Evolutionary conservation across 2,888 invertebrate genomes (phyloP).

Genomic region (Campoplex nolae): DNA sequence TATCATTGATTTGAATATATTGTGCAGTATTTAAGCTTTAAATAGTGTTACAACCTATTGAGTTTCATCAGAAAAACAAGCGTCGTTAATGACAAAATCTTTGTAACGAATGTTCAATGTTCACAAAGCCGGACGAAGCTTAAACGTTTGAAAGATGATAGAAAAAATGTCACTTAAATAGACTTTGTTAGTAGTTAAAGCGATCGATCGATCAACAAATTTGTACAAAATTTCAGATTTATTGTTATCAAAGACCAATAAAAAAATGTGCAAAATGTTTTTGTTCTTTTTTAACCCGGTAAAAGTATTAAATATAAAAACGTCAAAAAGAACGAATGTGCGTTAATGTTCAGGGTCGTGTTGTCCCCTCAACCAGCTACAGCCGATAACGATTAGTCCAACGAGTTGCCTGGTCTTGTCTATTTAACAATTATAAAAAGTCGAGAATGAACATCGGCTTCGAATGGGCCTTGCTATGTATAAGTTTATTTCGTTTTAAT

Average conservation of each 20-base stretch:
- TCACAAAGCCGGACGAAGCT: background rate
- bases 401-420: conserved; percentile 52
- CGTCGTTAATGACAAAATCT: background rate
- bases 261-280: background rate
- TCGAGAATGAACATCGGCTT: conserved; percentile 72
- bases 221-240: background rate
- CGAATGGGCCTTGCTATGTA: conserved; percentile 71
- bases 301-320: conserved; percentile 52
- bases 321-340: conserved; percentile 52
- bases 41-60: conserved; percentile 12
- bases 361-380: conserved; percentile 32
- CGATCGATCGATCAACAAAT: background rate
- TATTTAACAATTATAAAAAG: conserved; percentile 64
- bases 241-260: background rate
- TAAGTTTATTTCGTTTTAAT: conserved; percentile 15
- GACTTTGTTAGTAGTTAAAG: background rate
- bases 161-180: conserved; percentile 14
- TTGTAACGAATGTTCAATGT: background rate
- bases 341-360: conserved; percentile 22
- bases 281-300: conserved; percentile 13
- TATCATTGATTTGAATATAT: background rate
- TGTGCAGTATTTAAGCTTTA: background rate
- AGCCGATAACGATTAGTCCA: conserved; percentile 33
- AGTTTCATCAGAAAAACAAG: background rate
- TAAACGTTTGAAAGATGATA: conserved; percentile 25